Evolutionary conservation across 2,113 vertebrate species (phyloP).

Genomic region (Corapipo altera): DNA sequence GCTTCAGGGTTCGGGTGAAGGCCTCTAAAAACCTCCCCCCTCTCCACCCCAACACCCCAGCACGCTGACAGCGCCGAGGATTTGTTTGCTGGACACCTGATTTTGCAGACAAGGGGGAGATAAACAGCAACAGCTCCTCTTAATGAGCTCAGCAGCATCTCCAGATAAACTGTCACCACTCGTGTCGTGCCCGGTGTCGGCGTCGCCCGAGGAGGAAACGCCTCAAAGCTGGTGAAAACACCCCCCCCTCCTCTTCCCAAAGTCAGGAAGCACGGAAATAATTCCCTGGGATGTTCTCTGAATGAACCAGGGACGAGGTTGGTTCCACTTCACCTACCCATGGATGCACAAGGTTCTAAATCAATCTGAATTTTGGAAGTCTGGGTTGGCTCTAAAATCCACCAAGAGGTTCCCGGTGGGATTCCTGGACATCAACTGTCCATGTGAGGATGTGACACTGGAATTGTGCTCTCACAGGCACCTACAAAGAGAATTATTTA

Average conservation of each 20-base stretch:
- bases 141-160: conserved; percentile 63
- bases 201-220: background rate
- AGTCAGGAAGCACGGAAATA: background rate
- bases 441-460: accelerated
- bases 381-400: background rate
- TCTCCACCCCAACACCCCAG: background rate
- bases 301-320: background rate
- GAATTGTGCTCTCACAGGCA: background rate
- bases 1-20: background rate
- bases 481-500: background rate
- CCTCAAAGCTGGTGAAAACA: background rate
- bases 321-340: background rate
- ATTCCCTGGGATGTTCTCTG: background rate
- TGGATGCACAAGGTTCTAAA: background rate
- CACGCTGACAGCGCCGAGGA: conserved; percentile 59
- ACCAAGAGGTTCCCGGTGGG: background rate
- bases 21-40: background rate
- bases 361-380: background rate
- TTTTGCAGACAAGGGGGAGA: conserved; percentile 72
- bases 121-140: conserved; percentile 68
- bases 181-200: background rate
- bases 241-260: background rate
- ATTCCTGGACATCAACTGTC: background rate
- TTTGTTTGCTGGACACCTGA: conserved; percentile 41
- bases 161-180: conserved; percentile 80